These are phyloP conservation scores for Calonectris borealis DNA, from an alignment of 2,113 vertebrate species.

Conservation along the genomic window DNA sequence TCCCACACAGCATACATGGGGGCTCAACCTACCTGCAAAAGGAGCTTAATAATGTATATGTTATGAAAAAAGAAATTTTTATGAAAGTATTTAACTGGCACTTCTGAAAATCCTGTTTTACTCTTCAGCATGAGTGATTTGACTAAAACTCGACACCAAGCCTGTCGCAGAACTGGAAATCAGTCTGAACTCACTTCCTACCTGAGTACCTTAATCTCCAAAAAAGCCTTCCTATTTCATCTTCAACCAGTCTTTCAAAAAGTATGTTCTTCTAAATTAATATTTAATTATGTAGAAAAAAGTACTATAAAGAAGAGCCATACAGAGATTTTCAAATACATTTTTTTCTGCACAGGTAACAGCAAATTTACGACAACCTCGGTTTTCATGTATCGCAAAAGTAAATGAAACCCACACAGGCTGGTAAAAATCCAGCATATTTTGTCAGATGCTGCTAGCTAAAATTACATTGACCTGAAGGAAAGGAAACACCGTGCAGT, in stretches of 20 bases:
- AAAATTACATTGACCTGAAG: neutral
- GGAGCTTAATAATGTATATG: neutral
- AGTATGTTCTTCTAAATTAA: neutral
- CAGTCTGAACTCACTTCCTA: neutral
- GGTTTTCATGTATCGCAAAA: neutral
- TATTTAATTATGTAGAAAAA: neutral
- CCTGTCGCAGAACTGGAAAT: neutral
- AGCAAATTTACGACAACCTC: neutral
- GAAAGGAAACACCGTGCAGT: neutral
- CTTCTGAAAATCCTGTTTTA: neutral
- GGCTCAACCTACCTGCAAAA: neutral
- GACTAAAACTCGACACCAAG: neutral
- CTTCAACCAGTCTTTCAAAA: neutral
- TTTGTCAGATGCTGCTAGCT: neutral
- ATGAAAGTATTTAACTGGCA: neutral
- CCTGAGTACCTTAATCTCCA: neutral
- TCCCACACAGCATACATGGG: neutral
- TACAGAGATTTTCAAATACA: neutral
- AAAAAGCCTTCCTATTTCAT: neutral
- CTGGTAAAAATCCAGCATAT: neutral
- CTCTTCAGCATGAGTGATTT: neutral
- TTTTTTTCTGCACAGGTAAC: neutral
- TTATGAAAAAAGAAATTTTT: neutral
- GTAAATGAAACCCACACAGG: neutral
- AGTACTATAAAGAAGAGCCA: neutral